Conservation (phyloP, 2,797 vertebrate species). For the Gallinago stenura region DNA sequence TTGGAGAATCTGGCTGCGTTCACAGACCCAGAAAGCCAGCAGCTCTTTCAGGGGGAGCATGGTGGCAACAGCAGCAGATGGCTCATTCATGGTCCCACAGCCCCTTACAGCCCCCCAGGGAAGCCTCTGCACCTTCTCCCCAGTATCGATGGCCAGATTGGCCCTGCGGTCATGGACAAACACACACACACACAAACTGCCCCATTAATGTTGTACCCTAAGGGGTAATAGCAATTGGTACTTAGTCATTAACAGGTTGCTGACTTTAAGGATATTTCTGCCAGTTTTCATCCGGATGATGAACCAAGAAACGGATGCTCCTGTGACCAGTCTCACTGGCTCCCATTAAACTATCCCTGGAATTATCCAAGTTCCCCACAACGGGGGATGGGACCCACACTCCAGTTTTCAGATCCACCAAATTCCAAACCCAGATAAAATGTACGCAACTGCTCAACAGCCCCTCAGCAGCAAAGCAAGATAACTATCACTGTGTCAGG, state of each 20-base stretch:
- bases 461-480: not conserved
- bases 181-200: not conserved
- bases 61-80: not conserved
- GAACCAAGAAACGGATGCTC: not conserved
- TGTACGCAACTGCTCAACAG: not conserved
- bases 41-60: not conserved
- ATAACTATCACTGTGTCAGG: not conserved
- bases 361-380: not conserved
- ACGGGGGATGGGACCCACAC: not conserved
- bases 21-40: not conserved
- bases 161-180: not conserved
- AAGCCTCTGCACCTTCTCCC: not conserved
- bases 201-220: not conserved
- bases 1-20: not conserved
- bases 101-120: not conserved
- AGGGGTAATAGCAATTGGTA: not conserved
- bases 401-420: not conserved
- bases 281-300: slow-evolving; percentile 9
- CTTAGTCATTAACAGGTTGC: not conserved
- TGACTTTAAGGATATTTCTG: not conserved
- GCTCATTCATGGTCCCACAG: not conserved
- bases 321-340: not conserved
- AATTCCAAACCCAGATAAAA: not conserved
- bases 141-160: not conserved
- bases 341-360: not conserved